Base-by-base conservation (phyloP, 2,888 invertebrate species). In the Polymixis lichenea region DNA sequence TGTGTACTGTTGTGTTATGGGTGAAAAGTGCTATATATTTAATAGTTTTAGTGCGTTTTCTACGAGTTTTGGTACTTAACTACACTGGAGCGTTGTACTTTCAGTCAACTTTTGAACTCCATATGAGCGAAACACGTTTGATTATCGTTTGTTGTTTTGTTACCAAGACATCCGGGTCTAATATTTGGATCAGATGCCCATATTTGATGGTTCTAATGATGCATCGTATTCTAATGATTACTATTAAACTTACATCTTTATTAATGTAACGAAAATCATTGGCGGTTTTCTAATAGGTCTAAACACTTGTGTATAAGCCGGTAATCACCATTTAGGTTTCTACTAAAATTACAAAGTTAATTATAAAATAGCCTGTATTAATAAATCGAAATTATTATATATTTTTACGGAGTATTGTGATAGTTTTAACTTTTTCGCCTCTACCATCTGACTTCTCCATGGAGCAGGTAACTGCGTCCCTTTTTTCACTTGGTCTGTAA, bases 81-180 rank as follows among this genome's bases (percentile, higher is more conserved):
- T 89, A 87, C 86, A 87, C 86, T 89, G 88, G 85, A 91, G 83
- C 88, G 88, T 89, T 89, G 88, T 87, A 87, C 87, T 89, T 91
- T 91, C 90, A 88, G 88, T 90, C 87, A 88, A 91, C 90, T 92
- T 93, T 92, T 89, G 89, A 93, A 91, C 91, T 92, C 91, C 92
- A 91, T 93, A 93, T 91, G 93, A 93, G 92, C 91, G 89, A 93
- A 95, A 95, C 95, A 95, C 92, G 94, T 94, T 95, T 94, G 93
- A 93, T 95, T 94, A 92, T 92, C 90, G 92, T 94, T 95, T 94
- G 94, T 95, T 95, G 94, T 95, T 95, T 94, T 95, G 95, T 95
- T 95, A 89, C 94, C 91, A 93, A 94, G 94, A 95, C 94, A 95
- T 95, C 95, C 94, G 95, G 93, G 94, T 94, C 87, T 92, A 89